Evolutionary conservation across 2,797 vertebrate species (phyloP), one percentile per base, ranked within the genome.

Genomic region (Lagodon rhomboides): DNA sequence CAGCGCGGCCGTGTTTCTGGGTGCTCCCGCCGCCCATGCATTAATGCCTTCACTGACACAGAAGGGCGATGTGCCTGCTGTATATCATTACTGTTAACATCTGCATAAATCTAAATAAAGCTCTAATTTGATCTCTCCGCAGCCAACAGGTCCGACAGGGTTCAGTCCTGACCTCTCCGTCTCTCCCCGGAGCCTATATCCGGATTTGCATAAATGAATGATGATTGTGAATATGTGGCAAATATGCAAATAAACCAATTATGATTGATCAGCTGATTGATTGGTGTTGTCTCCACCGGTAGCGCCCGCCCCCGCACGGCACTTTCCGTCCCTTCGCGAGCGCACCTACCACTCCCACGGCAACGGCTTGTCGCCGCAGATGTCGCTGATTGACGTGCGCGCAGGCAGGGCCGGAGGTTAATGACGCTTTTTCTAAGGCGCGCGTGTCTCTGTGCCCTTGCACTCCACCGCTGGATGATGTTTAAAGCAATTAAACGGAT

Each of bases 21-120:
- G 22, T 66, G 68, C 44, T 84, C 27, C 30, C 56, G 77, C 43
- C 10, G 2, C 38, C 71, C 70, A 70, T 43, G 50, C 74, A 85
- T 84, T 80, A 87, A 82, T 79, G 87, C 87, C 73, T 85, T 77
- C 80, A 66, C 46, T 80, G 79, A 87, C 66, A 77, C 83, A 77
- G 66, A 86, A 86, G 82, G 82, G 70, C 67, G 46, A 58, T 3
- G 70, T 54, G 86, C 20, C 80, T 73, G 73, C 85, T 87, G 90
- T 77, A 92, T 92, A 92, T 92, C 90, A 92, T 92, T 92, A 92
- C 83, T 67, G 82, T 85, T 88, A 87, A 87, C 90, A 92, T 92
- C 86, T 93, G 90, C 92, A 94, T 94, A 92, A 90, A 94, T 94
- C 91, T 93, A 90, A 94, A 93, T 94, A 94, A 91, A 87, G 68